Evolutionary conservation across 2,888 invertebrate species (phyloP).

Genomic region (Sarcophaga carnaria): DNA sequence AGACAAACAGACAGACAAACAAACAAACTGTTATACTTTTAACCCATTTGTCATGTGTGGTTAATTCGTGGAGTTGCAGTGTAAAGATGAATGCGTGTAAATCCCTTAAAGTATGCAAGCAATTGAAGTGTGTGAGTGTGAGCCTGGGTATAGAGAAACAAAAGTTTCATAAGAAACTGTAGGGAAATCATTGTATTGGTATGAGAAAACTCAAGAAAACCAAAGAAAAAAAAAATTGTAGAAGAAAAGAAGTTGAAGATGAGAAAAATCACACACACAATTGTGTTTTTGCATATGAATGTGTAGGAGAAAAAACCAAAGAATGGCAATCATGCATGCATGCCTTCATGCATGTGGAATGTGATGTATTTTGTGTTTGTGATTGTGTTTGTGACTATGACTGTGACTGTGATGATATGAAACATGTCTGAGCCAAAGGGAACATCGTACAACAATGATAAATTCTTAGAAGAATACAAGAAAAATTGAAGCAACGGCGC

Average conservation of each 20-base stretch:
- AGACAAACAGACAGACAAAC: too few relatives aligned
- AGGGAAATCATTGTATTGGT: slow-evolving; percentile 47
- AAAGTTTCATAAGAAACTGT: slow-evolving; percentile 28
- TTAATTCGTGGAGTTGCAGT: slow-evolving; percentile 10
- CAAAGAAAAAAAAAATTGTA: too few relatives aligned
- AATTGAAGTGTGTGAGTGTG: neutral
- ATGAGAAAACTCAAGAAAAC: neutral
- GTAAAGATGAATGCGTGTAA: too few relatives aligned
- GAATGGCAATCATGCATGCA: neutral
- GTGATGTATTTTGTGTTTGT: slow-evolving; percentile 35
- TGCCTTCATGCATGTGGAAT: slow-evolving; percentile 18
- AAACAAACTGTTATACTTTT: neutral
- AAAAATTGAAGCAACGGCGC: slow-evolving; percentile 43
- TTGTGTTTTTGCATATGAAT: slow-evolving; percentile 18
- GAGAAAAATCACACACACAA: too few relatives aligned
- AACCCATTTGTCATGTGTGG: slow-evolving; percentile 56
- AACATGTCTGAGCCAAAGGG: slow-evolving; percentile 18
- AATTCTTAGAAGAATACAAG: neutral
- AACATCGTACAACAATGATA: neutral
- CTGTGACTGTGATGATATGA: slow-evolving; percentile 35
- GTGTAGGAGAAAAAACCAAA: slow-evolving; percentile 31
- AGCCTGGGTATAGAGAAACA: slow-evolving; percentile 11
- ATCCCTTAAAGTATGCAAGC: neutral
- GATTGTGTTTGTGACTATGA: too few relatives aligned
- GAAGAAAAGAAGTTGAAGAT: too few relatives aligned